Conservation (phyloP, 2,888 invertebrate species). For the Napeogenes sylphis region DNA sequence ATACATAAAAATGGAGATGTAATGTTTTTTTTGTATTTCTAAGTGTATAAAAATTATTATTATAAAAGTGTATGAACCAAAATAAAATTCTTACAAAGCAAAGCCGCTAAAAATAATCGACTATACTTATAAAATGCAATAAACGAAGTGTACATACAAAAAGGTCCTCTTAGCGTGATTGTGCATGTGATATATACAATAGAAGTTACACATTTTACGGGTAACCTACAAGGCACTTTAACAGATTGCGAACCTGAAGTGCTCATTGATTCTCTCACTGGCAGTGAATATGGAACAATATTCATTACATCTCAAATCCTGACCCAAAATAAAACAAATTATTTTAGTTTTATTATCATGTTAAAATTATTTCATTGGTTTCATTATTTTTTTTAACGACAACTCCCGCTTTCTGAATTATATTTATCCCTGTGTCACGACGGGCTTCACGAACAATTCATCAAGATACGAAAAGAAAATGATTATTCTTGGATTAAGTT, state of each 20-base stretch:
- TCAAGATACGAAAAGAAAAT: too few relatives aligned
- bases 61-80: neutral
- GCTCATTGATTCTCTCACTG: constrained; percentile 23
- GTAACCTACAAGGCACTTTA: constrained; percentile 41
- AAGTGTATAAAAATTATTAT: neutral
- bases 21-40: too few relatives aligned
- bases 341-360: too few relatives aligned
- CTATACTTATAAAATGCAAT: constrained; percentile 7
- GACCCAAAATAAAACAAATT: too few relatives aligned
- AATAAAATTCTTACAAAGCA: neutral
- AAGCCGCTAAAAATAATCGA: neutral
- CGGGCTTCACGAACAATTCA: too few relatives aligned
- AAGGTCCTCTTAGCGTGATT: constrained; percentile 22
- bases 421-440: too few relatives aligned
- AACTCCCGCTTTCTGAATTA: too few relatives aligned
- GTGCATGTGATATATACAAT: constrained; percentile 24
- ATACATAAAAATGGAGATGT: too few relatives aligned
- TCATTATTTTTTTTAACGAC: too few relatives aligned
- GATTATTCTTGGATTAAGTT: too few relatives aligned
- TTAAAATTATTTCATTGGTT: too few relatives aligned
- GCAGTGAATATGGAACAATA: constrained; percentile 12
- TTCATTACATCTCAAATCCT: neutral
- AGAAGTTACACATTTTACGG: constrained; percentile 30
- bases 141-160: constrained; percentile 12
- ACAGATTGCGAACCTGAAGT: constrained; percentile 53